Conservation (phyloP, 1,140 invertebrate genomes). For the Bombus picipes region DNA sequence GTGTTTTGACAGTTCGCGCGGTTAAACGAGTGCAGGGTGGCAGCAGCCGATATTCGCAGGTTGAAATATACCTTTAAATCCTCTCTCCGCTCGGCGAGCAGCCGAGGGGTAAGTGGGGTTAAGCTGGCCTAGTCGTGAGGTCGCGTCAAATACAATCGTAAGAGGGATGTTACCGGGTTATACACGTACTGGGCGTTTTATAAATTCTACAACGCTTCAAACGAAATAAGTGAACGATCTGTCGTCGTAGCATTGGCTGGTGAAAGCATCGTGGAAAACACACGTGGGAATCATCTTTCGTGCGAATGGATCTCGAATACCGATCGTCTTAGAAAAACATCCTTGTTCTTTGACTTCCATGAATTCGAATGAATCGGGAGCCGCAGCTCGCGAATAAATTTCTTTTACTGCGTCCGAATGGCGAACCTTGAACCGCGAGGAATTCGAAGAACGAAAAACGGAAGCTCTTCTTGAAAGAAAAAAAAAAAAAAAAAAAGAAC, state of each 20-base stretch:
- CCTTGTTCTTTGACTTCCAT: too few species aligned
- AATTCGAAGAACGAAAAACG: neutral
- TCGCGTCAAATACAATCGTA: conserved; percentile 76
- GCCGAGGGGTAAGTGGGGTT: conserved; percentile 76
- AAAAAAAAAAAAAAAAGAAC: neutral
- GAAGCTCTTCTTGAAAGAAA: neutral
- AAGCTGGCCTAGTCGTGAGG: conserved; percentile 77
- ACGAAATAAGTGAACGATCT: neutral
- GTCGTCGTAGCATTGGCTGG: too few species aligned
- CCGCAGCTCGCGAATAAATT: neutral
- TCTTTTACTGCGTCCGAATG: neutral
- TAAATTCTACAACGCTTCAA: neutral
- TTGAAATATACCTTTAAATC: conserved; percentile 74
- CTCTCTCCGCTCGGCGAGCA: conserved; percentile 68
- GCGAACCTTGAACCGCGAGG: neutral
- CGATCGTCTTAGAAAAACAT: too few species aligned
- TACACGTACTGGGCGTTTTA: conserved; percentile 18
- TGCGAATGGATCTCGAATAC: too few species aligned
- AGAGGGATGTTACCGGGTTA: conserved; percentile 61
- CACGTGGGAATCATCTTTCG: too few species aligned
- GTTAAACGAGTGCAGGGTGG: conserved; percentile 26
- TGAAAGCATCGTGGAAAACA: too few species aligned
- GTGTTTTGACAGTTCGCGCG: conserved; percentile 56
- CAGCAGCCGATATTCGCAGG: conserved; percentile 31
- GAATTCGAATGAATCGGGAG: too few species aligned